Evolutionary conservation across 1,140 invertebrate species (phyloP).

Genomic region (Rhopalosiphum padi): DNA sequence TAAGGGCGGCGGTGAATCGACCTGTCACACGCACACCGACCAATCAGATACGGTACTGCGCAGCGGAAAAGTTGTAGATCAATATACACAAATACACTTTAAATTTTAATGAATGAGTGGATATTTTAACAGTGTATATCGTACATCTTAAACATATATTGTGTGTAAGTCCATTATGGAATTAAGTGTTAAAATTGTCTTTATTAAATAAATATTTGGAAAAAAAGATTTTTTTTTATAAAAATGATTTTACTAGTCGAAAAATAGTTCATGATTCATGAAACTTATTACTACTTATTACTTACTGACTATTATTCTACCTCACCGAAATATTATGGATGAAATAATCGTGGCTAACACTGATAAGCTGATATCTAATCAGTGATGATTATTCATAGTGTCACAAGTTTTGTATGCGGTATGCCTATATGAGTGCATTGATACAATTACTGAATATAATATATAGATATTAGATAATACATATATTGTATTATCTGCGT

Average conservation of each 20-base stretch:
- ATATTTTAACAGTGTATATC: not conserved
- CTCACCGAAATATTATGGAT: not conserved
- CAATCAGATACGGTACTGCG: not conserved
- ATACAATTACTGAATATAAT: too few relatives aligned
- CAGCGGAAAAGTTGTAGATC: not conserved
- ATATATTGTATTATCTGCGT: too few relatives aligned
- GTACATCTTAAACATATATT: not conserved
- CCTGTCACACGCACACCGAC: constrained; percentile 35
- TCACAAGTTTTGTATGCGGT: too few relatives aligned
- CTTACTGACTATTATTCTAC: too few relatives aligned
- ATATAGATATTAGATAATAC: too few relatives aligned
- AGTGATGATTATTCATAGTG: not conserved
- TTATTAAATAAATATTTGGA: not conserved
- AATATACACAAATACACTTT: not conserved
- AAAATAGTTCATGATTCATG: not conserved
- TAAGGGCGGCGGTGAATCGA: constrained; percentile 24
- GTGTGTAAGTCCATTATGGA: not conserved
- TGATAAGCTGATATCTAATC: not conserved
- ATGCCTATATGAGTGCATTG: too few relatives aligned
- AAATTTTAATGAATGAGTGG: not conserved
- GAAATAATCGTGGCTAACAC: not conserved
- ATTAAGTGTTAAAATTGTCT: not conserved
- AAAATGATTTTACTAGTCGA: not conserved
- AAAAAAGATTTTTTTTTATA: not conserved
- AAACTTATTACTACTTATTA: too few relatives aligned